Evolutionary conservation across 2,888 invertebrate genomes (phyloP), one percentile per base, ranked within the genome.

Genomic region (Acleris emargana): DNA sequence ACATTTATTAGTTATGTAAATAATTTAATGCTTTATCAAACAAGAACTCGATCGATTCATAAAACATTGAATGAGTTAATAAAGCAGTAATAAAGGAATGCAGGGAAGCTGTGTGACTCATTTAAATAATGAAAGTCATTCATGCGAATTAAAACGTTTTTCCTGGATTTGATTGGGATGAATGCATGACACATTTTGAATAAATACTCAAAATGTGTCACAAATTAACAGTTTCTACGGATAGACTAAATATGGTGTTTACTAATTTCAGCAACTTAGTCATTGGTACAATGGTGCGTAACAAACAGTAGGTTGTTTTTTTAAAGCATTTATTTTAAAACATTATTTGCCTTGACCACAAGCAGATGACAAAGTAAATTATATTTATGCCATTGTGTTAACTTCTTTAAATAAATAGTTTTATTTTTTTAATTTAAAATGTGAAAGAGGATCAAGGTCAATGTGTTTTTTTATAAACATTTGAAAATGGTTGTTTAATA

Each of bases 31-130:
- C 38, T 38, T 11, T 38, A 38, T 38, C 3, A 38, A 5, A 13
- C 38, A 11, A 38, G 38, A 13, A 11, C 13, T 38, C 0, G 6
- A 38, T 32, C 11, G 11, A 3, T 9, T 32, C 3, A 32, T 38
- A 13, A 9, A 9, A 13, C 13, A 13, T 38, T 38, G 38, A 38
- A 38, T 38, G 38, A 49, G 43, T 54, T 43, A 58, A 58, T 58
- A 53, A 58, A 58, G 38, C 53, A 47, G 53, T 58, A 22, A 38
- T 13, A 38, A 38, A 38, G 38, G 38, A 38, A 38, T 38, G 28
- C n/a, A 50, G 50, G 59, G 64, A 64, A 64, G 54, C 64, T 64
- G 58, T 13, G 50, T 64, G 64, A 64, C 43, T 64, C 64, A 59
- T 63, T 63, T 43, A 5, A 57, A 58, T 59, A 55, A 60, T 64